Evolutionary conservation across 1,140 invertebrate species (phyloP).

Genomic region (Panagrolaimus sp.): DNA sequence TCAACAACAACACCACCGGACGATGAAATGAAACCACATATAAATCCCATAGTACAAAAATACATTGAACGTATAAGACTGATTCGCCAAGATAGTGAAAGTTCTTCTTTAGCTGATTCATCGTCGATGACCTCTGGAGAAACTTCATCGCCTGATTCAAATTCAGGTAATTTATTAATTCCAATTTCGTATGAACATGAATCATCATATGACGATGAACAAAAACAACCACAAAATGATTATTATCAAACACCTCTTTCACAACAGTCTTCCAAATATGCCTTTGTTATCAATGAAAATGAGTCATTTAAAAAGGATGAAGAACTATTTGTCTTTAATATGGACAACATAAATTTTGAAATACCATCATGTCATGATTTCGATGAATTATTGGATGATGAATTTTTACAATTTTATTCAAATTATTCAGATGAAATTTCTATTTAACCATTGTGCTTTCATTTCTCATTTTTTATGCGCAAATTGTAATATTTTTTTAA

Average conservation of each 20-base stretch:
- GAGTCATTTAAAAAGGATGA: too few relatives aligned
- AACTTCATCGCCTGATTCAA: too few relatives aligned
- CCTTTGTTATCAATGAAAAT: too few relatives aligned
- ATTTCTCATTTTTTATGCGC: too few relatives aligned
- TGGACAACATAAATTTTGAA: not conserved
- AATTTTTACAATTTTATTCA: not conserved
- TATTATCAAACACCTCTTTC: too few relatives aligned
- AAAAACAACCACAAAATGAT: too few relatives aligned
- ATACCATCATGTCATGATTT: not conserved
- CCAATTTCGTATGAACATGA: too few relatives aligned
- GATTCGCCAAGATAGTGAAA: not conserved
- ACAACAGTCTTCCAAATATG: too few relatives aligned
- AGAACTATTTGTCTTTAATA: not conserved
- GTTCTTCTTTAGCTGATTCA: not conserved
- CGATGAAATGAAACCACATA: not conserved
- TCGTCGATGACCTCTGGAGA: not conserved
- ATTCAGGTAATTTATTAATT: too few relatives aligned
- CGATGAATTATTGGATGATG: constrained; percentile 7
- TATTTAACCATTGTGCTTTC: too few relatives aligned
- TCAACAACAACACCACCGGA: not conserved
- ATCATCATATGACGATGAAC: too few relatives aligned
- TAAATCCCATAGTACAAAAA: constrained; percentile 7
- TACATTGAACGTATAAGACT: not conserved
- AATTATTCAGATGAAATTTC: not conserved
- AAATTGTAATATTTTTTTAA: not conserved